phyloP scores from a whole-genome alignment of 2,113 vertebrate species.

The Oceanites oceanicus region DNA sequence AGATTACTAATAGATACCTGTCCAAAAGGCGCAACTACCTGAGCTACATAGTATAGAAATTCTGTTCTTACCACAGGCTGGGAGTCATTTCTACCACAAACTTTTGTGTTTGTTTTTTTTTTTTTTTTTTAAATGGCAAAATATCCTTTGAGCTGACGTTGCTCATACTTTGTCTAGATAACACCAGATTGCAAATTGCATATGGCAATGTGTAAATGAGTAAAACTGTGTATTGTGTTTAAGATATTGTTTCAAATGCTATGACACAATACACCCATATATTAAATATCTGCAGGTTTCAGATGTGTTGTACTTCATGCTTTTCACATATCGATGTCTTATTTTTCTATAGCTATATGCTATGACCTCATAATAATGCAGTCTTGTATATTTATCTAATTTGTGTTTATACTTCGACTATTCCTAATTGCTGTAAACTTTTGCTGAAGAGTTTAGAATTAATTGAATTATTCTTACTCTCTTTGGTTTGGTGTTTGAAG shows the following conservation, averaged over 20 bases:
- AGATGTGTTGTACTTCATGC: background rate
- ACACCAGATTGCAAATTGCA: background rate
- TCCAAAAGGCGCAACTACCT: background rate
- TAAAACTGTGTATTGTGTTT: background rate
- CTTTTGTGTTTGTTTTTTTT: background rate
- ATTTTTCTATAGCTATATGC: background rate
- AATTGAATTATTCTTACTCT: background rate
- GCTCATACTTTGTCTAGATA: background rate
- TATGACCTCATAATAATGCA: background rate
- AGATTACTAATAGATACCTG: background rate
- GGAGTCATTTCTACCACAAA: background rate
- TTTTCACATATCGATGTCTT: background rate
- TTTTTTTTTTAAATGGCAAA: background rate
- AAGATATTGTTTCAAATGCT: background rate
- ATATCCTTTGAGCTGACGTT: background rate
- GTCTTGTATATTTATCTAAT: background rate
- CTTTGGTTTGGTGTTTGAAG: slow-evolving; percentile 69
- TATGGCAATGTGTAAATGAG: background rate
- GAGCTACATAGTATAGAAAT: background rate
- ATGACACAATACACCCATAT: background rate
- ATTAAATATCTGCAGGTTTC: background rate
- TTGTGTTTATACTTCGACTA: background rate
- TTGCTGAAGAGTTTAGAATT: background rate
- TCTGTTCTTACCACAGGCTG: background rate
- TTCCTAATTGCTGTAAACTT: background rate